Conservation (phyloP, 2,113 vertebrate genomes). For the Macroglossus sobrinus region DNA sequence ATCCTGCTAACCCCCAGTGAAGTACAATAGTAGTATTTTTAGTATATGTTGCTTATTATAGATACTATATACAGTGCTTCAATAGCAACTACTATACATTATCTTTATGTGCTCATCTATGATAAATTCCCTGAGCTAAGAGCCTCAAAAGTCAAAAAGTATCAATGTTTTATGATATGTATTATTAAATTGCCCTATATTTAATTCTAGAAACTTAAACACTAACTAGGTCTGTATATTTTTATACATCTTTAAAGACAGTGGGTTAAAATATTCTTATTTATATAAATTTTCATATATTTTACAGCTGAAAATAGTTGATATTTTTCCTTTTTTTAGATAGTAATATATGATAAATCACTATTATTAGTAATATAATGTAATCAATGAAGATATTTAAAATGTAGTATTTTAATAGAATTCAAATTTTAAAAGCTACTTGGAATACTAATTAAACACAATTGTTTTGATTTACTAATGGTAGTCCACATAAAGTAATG, state of each 20-base stretch:
- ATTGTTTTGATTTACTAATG: neutral
- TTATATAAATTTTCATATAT: neutral
- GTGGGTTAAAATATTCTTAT: neutral
- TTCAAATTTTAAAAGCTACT: neutral
- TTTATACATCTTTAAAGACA: neutral
- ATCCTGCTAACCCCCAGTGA: neutral
- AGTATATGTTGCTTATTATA: neutral
- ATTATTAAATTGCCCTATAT: neutral
- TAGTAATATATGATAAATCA: neutral
- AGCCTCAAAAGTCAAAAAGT: neutral
- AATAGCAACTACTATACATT: neutral
- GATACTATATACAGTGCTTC: neutral
- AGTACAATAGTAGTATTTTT: neutral
- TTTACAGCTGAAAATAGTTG: neutral
- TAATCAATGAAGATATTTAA: neutral
- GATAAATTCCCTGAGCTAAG: neutral
- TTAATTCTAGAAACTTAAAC: neutral
- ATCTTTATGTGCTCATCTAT: neutral
- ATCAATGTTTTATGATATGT: neutral
- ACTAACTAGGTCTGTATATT: neutral
- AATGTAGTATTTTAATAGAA: neutral
- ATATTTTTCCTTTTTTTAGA: neutral
- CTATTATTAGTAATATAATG: neutral
- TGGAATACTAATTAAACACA: neutral
- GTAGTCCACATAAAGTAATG: neutral